A percentile compares a stretch with the other conserved stretches of the same genome.
These are phyloP conservation scores for Chelonoidis abingdonii DNA, from an alignment of 2,113 vertebrate genomes.

Conservation along the genomic window DNA sequence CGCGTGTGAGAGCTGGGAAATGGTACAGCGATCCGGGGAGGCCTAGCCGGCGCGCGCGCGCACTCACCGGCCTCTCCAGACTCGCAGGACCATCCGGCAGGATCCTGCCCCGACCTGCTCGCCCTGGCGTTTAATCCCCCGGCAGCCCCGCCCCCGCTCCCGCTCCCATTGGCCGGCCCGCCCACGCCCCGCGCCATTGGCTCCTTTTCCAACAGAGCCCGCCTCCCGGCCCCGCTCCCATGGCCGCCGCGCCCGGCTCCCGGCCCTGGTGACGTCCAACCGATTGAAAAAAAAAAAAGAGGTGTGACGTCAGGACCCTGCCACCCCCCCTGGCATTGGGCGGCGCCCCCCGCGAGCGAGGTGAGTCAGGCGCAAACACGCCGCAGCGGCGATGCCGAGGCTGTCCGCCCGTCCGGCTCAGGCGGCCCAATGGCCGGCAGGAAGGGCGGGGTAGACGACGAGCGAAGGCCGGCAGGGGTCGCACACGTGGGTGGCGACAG, in stretches of 20 bases:
- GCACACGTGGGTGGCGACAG: neutral
- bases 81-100: conserved; percentile 81
- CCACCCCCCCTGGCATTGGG: neutral
- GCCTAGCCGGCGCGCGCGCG: neutral
- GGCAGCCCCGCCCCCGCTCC: conserved; percentile 46
- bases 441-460: neutral
- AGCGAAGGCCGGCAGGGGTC: neutral
- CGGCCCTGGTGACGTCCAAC: neutral
- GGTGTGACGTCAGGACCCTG: neutral
- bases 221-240: neutral
- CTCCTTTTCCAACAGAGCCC: neutral
- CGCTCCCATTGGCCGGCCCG: conserved; percentile 47
- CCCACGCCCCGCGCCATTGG: neutral
- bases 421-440: neutral
- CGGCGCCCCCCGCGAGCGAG: neutral
- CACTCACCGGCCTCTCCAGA: conserved; percentile 79
- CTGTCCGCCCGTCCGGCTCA: neutral
- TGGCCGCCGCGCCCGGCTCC: neutral
- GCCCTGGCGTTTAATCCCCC: conserved; percentile 70
- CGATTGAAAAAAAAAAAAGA: neutral
- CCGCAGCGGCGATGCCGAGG: fast-evolving
- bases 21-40: fast-evolving
- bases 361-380: neutral
- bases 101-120: conserved; percentile 58
- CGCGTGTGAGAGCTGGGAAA: neutral